Conservation (phyloP, 2,797 vertebrate species). For the Adrianichthys oophorus region DNA sequence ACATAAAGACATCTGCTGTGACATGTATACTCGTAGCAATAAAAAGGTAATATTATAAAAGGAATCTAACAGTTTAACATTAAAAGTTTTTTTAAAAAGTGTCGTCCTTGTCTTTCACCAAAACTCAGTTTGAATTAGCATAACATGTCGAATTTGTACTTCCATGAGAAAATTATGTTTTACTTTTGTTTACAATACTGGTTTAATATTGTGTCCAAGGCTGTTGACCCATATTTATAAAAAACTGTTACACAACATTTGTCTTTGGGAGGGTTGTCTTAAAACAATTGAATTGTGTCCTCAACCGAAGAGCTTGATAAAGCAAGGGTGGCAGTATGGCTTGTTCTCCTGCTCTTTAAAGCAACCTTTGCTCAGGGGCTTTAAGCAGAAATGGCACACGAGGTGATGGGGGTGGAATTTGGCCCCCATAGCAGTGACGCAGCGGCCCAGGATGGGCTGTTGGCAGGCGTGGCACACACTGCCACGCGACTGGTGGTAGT, state of each 20-base stretch:
- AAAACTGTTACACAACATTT: constrained; percentile 30
- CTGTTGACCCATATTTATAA: constrained; percentile 1
- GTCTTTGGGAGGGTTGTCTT: neutral
- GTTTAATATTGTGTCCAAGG: neutral
- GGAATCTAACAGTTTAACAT: constrained; percentile 25
- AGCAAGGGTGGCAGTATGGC: constrained; percentile 93
- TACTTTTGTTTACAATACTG: neutral
- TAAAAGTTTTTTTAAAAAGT: too few species aligned
- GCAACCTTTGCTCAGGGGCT: constrained; percentile 90
- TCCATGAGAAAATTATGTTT: constrained; percentile 39
- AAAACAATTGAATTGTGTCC: constrained; percentile 11
- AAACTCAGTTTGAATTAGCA: constrained; percentile 49
- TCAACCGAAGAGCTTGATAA: constrained; percentile 89
- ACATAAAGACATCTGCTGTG: constrained; percentile 61
- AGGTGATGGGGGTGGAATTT: constrained; percentile 94
- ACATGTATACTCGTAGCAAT: constrained; percentile 57
- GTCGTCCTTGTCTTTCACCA: too few species aligned
- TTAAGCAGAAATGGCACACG: constrained; percentile 91
- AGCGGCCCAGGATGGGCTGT: constrained; percentile 89
- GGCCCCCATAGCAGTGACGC: constrained; percentile 90
- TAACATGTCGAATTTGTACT: constrained; percentile 50
- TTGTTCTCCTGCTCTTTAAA: constrained; percentile 94
- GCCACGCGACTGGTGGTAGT: constrained; percentile 88
- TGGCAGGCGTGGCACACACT: constrained; percentile 89
- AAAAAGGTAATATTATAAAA: constrained; percentile 77